These are phyloP conservation scores for Pachycephus smyrnensis DNA, from an alignment of 2,888 invertebrate species.

Conservation along the genomic window DNA sequence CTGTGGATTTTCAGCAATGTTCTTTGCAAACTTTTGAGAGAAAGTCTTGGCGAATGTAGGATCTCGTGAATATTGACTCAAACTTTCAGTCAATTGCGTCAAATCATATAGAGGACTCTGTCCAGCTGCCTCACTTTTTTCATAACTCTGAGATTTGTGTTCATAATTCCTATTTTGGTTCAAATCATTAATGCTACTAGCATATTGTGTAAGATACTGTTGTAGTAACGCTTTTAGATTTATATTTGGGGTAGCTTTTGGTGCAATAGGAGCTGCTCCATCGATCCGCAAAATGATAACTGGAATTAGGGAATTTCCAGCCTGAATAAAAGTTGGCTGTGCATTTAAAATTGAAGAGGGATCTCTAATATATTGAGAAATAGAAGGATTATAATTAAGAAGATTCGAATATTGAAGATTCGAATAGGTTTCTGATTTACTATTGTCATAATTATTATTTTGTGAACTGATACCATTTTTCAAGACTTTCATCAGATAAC, in stretches of 20 bases:
- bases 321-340: constrained; percentile 61
- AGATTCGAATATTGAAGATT: constrained; percentile 53
- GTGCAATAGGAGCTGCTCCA: constrained; percentile 55
- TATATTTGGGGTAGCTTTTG: constrained; percentile 50
- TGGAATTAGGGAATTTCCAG: constrained; percentile 60
- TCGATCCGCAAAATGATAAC: constrained; percentile 63
- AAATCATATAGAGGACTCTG: constrained; percentile 50
- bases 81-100: constrained; percentile 49
- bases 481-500: constrained; percentile 49
- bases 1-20: constrained; percentile 24
- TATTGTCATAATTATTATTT: constrained; percentile 25
- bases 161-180: neutral
- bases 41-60: constrained; percentile 23
- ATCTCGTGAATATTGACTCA: constrained; percentile 39
- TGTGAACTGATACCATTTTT: constrained; percentile 8
- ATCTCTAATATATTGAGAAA: constrained; percentile 61
- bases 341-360: constrained; percentile 62
- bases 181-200: constrained; percentile 47
- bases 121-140: neutral
- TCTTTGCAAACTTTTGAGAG: constrained; percentile 24
- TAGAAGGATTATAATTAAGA: constrained; percentile 61
- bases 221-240: constrained; percentile 61
- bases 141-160: neutral
- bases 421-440: constrained; percentile 30
- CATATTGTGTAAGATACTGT: constrained; percentile 60